These are phyloP conservation scores for Xylocopa sonorina DNA, from an alignment of 1,140 invertebrate species.

Conservation along the genomic window DNA sequence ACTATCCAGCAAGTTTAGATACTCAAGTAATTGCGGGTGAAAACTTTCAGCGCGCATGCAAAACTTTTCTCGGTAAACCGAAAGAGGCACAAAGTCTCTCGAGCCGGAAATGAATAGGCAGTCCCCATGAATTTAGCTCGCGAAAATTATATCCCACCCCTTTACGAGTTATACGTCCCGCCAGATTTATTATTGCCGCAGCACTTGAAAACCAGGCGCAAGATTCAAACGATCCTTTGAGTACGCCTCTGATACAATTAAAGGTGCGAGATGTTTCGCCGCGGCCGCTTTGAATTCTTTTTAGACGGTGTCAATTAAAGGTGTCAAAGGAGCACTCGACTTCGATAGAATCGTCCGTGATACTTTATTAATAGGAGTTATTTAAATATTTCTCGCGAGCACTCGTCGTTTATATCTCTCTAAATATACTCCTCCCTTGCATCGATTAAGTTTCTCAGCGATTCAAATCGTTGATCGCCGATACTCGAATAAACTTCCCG, in stretches of 20 bases:
- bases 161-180: conserved; percentile 21
- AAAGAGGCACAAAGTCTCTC: conserved; percentile 52
- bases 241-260: not conserved
- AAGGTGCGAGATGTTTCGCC: conserved; percentile 25
- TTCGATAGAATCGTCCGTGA: not conserved
- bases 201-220: not conserved
- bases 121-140: conserved; percentile 55
- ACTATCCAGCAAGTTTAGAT: conserved; percentile 55
- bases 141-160: conserved; percentile 41
- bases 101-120: conserved; percentile 63
- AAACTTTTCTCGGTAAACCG: conserved; percentile 65
- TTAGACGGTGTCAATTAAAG: conserved; percentile 24
- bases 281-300: not conserved
- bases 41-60: conserved; percentile 62
- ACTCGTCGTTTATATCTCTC: conserved; percentile 19
- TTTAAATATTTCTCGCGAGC: conserved; percentile 15
- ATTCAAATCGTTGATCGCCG: conserved; percentile 37
- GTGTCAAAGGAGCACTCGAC: conserved; percentile 28
- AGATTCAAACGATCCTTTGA: conserved; percentile 19
- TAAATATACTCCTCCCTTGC: not conserved
- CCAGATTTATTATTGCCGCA: conserved; percentile 49
- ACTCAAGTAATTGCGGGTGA: conserved; percentile 60
- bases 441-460: conserved; percentile 32
- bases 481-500: not conserved
- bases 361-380: conserved; percentile 30